A percentile compares a stretch with the other conserved stretches of the same genome.
Conservation (phyloP, 2,113 vertebrate species). For the Antechinus flavipes region DNA sequence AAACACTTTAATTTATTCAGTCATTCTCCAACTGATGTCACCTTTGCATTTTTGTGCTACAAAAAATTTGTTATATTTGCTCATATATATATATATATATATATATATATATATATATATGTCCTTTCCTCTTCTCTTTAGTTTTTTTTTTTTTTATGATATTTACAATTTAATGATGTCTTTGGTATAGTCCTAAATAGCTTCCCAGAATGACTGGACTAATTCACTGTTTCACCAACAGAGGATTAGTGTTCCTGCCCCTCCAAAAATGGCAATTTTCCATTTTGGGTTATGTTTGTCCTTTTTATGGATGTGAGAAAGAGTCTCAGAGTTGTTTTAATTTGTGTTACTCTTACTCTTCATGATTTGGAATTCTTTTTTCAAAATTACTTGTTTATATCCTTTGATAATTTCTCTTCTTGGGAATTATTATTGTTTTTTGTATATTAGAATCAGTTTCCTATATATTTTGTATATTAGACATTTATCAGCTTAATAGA, state of each 20-base stretch:
- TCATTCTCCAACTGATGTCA: neutral
- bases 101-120: neutral
- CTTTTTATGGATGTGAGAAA: neutral
- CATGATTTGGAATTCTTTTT: neutral
- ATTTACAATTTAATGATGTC: too few species aligned
- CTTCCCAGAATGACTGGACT: neutral
- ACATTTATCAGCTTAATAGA: neutral
- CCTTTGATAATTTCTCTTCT: neutral
- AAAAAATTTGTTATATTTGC: neutral
- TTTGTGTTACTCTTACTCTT: neutral
- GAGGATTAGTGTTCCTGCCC: neutral
- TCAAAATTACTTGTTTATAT: neutral
- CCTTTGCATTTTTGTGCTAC: neutral
- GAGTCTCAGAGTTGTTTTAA: neutral
- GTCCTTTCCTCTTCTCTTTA: neutral
- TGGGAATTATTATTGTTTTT: neutral
- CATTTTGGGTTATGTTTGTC: neutral
- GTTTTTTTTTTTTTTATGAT: neutral
- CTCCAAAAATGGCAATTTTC: neutral
- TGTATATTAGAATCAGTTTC: neutral
- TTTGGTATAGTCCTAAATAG: too few species aligned
- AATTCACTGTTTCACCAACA: neutral
- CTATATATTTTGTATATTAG: neutral
- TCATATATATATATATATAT: too few species aligned
- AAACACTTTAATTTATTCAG: neutral